Percentiles rank a stretch among this genome's conserved stretches.
phyloP scores from a whole-genome alignment of 1,140 invertebrate genomes.

The Rhizoglyphus robini region DNA sequence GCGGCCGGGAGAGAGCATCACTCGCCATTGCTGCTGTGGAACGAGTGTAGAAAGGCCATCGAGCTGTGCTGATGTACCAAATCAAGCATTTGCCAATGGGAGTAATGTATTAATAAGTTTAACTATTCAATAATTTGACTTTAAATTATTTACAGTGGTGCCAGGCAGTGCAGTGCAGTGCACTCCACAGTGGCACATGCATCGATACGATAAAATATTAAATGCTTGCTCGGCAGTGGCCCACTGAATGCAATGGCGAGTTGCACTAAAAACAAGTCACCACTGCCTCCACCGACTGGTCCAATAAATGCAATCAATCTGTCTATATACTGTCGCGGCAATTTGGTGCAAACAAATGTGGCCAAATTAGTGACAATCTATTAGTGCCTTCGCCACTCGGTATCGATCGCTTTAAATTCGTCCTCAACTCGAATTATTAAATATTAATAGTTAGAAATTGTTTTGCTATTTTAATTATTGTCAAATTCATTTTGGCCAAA shows the following conservation, averaged over 20 bases:
- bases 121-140: neutral
- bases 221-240: neutral
- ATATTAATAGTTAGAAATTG: neutral
- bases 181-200: neutral
- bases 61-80: too few relatives aligned
- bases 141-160: conserved; percentile 1
- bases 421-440: too few relatives aligned
- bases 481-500: too few relatives aligned
- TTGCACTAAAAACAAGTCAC: too few relatives aligned
- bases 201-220: neutral
- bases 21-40: neutral
- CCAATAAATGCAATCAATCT: neutral
- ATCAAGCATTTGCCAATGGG: too few relatives aligned
- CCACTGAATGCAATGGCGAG: too few relatives aligned
- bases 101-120: conserved; percentile 9
- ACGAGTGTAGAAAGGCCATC: too few relatives aligned
- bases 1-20: neutral
- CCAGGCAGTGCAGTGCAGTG: too few relatives aligned
- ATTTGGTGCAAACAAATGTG: neutral
- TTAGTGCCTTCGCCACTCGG: neutral
- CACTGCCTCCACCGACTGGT: too few relatives aligned
- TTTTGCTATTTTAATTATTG: neutral
- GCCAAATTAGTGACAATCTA: neutral
- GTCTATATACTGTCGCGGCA: neutral
- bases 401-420: neutral